These are phyloP conservation scores for Hymenochirus boettgeri DNA, from an alignment of 2,113 vertebrate genomes.

Conservation along the genomic window DNA sequence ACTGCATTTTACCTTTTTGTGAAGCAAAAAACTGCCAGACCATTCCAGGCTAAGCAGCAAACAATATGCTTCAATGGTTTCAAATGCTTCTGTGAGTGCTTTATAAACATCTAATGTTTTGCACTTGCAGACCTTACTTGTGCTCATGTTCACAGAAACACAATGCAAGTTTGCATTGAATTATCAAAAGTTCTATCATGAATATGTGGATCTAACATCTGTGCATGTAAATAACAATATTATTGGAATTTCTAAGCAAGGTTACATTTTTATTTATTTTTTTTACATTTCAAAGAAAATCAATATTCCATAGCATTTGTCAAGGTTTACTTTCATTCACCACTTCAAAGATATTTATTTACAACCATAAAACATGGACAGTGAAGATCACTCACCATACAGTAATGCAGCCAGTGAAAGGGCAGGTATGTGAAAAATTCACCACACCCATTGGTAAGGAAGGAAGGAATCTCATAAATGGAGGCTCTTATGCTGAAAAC, in stretches of 20 bases:
- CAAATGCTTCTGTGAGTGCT: not conserved
- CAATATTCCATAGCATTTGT: too few species aligned
- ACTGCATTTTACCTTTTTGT: not conserved
- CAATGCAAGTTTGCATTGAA: not conserved
- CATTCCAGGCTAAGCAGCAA: not conserved
- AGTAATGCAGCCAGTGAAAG: not conserved
- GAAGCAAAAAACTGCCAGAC: not conserved
- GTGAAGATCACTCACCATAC: not conserved
- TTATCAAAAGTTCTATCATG: not conserved
- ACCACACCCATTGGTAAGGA: not conserved
- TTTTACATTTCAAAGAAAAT: too few species aligned
- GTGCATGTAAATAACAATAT: too few species aligned
- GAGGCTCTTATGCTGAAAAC: too few species aligned
- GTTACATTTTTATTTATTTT: too few species aligned
- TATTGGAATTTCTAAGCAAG: too few species aligned
- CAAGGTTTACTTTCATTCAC: not conserved
- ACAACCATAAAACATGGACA: not conserved
- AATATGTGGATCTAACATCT: not conserved
- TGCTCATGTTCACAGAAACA: not conserved
- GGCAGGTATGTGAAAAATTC: not conserved
- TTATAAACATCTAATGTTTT: not conserved
- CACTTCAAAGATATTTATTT: not conserved
- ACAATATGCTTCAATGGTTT: not conserved
- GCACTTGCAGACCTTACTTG: not conserved
- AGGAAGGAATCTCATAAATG: too few species aligned